phyloP scores from a whole-genome alignment of 2,113 vertebrate genomes.

The Perca fluviatilis region DNA sequence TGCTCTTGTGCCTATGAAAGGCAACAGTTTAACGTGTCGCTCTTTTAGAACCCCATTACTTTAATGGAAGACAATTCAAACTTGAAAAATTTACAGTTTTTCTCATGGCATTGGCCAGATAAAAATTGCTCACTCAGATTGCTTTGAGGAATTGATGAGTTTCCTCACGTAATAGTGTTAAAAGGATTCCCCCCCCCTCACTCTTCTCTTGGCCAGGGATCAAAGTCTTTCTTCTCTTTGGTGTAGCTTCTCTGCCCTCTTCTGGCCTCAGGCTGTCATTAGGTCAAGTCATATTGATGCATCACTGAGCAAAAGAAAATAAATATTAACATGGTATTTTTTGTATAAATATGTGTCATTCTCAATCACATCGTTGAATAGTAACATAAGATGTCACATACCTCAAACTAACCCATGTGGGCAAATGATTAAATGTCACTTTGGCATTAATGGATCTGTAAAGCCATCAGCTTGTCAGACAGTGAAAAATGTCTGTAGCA shows the following conservation, averaged over 20 bases:
- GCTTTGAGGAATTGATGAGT: slow-evolving; percentile 70
- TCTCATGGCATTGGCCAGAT: slow-evolving; percentile 47
- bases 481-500: slow-evolving; percentile 38
- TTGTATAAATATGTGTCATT: neutral
- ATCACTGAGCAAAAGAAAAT: neutral
- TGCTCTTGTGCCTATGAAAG: slow-evolving; percentile 62
- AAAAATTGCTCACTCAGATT: slow-evolving; percentile 65
- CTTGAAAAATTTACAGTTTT: slow-evolving; percentile 73
- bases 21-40: slow-evolving; percentile 72
- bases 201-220: slow-evolving; percentile 50
- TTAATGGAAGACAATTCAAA: slow-evolving; percentile 80
- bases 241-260: slow-evolving; percentile 80
- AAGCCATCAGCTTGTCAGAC: slow-evolving; percentile 48
- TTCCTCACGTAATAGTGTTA: slow-evolving; percentile 73
- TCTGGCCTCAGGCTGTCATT: slow-evolving; percentile 66
- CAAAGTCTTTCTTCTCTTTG: slow-evolving; percentile 45
- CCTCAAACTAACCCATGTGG: neutral
- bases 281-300: slow-evolving; percentile 27
- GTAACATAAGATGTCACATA: neutral
- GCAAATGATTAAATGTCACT: neutral
- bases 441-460: slow-evolving; percentile 54
- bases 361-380: neutral
- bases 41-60: slow-evolving; percentile 77
- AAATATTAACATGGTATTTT: neutral
- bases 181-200: slow-evolving; percentile 55